phyloP scores from a whole-genome alignment of 2,113 vertebrate species.

The Connochaetes taurinus region DNA sequence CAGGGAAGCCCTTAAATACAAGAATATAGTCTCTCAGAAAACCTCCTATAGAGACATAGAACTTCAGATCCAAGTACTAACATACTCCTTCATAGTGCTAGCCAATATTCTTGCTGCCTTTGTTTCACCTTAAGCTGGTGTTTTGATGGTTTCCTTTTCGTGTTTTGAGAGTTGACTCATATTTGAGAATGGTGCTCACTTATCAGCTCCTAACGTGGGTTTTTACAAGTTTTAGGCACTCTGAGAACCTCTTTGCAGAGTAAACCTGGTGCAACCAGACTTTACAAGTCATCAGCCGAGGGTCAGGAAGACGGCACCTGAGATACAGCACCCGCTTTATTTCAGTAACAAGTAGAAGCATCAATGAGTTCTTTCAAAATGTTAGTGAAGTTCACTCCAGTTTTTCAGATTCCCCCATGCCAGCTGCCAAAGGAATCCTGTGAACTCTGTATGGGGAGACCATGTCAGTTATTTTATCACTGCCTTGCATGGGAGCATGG shows the following conservation, averaged over 20 bases:
- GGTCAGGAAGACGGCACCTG: neutral
- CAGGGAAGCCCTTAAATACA: no score
- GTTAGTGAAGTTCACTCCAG: neutral
- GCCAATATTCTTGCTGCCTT: neutral
- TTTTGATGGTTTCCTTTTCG: neutral
- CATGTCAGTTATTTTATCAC: neutral
- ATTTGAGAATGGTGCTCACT: neutral
- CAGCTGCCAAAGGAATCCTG: neutral
- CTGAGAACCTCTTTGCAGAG: neutral
- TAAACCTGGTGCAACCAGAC: neutral
- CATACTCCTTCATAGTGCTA: neutral
- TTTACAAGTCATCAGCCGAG: neutral
- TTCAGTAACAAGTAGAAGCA: neutral
- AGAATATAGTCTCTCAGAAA: no score
- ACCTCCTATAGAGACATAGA: no score
- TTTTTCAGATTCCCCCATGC: neutral
- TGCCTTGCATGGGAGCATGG: neutral
- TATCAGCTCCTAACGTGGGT: neutral
- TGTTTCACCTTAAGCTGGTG: neutral
- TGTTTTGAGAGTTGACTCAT: neutral
- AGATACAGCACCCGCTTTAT: neutral
- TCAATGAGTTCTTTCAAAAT: neutral
- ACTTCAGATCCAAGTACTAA: no score
- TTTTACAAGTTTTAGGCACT: neutral
- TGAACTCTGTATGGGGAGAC: neutral